Evolutionary conservation across 2,113 vertebrate species (phyloP), one percentile per base, ranked within the genome.

Genomic region (Alectura lathami): DNA sequence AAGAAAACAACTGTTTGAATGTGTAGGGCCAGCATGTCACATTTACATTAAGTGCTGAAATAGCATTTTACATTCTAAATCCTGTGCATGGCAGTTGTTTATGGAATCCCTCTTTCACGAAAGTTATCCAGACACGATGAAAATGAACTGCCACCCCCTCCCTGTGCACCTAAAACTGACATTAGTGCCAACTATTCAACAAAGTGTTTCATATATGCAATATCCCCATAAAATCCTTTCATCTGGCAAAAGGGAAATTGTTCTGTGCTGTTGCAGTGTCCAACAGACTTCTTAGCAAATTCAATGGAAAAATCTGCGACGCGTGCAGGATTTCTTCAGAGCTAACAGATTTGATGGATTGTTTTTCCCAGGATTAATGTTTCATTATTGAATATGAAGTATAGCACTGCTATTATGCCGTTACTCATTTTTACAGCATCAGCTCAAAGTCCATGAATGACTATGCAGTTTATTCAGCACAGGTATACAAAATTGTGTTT

Each of bases 201-300:
- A 73, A 91, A 87, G 47, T 4, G 1, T 79, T 93, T 96, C 72
- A 62, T 91, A 91, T 85, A 91, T 92, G 48, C 76, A 48, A 1
- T 48, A 68, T 86, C 43, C 85, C 64, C 45, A 57, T 92, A 85
- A 91, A 96, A 92, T 86, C 27, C 72, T 91, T 91, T 70, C 66
- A 91, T 29, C 26, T 81, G 72, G 24, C 60, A 91, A 73, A 94
- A 88, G 38, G 32, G 54, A 86, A 80, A 89, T 90, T 30, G 38
- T 0, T 0, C 64, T 56, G 42, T 64, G 79, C 56, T 68, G 75
- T 78, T 54, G 32, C 59, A 77, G 48, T 18, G 53, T n/a, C 66
- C 84, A 92, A 23, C 18, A 62, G 70, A 83, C 45, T 79, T 86
- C 29, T 78, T 43, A 91, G 56, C 17, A 89, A 93, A 91, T 73